Evolutionary conservation across 2,888 invertebrate genomes (phyloP), one percentile per base, ranked within the genome.

Genomic region (Nephrotoma flavescens): DNA sequence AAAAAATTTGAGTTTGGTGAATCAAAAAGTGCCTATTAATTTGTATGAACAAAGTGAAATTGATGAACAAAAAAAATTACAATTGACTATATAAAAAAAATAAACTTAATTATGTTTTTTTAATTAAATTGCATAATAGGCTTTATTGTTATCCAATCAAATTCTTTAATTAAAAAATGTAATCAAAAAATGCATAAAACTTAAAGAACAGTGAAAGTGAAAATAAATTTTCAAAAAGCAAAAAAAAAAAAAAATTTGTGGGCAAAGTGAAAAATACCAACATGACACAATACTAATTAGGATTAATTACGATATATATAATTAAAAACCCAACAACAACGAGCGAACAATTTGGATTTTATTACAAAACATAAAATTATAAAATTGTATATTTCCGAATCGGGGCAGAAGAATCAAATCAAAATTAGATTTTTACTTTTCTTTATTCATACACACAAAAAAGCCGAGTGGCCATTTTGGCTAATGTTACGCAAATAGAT

Each of bases 401-500:
- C 87, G 85, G 88, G 88, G 85, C 87, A 87, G 83, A 87, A 31
- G 52, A 85, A 84, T 84, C 41, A 42, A 84, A 84, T 84, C 42
- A 84, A 42, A 84, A 84, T 84, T 84, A 42, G 42, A 84, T 42
- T 42, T 84, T 42, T 42, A 84, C 41, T 84, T 41, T 84, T 41
- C 41, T 84, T 84, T 6, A 42, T 42, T 41, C 31, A 83, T 41
- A 83, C 11, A 83, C 31, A 83, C 9, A 83, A 83, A 83, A 41
- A 41, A 42, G 15, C 7, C 41, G 19, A 85, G 85, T 44, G 85
- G 85, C 85, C 44, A 45, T 86, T 52, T 86, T 87, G 87, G 88
- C 88, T 88, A 71, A 87, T 86, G 88, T 88, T 88, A 88, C 88
- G 87, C 88, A 88, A 88, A 88, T 88, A 88, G 88, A 88, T 87